Evolutionary conservation across 2,113 vertebrate species (phyloP).

Genomic region (Petroica traversi): DNA sequence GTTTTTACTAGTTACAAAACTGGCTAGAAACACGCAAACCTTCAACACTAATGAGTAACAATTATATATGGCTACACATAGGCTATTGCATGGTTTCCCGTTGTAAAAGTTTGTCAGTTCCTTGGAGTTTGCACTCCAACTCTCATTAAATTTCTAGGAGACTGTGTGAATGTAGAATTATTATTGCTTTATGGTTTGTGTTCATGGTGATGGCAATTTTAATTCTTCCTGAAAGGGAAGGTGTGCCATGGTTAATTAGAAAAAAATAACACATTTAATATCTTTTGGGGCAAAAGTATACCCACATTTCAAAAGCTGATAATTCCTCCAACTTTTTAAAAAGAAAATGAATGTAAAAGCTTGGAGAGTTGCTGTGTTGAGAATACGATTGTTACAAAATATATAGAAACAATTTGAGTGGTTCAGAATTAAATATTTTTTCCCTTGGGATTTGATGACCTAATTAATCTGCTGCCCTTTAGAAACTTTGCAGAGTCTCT

Average conservation of each 20-base stretch:
- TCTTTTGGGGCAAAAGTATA: background rate
- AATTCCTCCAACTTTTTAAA: background rate
- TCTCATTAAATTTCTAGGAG: background rate
- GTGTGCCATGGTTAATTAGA: background rate
- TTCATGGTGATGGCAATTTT: background rate
- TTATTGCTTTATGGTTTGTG: background rate
- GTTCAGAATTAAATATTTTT: background rate
- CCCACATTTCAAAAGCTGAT: background rate
- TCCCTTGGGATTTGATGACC: background rate
- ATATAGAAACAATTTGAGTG: background rate
- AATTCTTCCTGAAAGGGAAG: background rate
- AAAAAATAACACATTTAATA: background rate
- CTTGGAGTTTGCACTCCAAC: background rate
- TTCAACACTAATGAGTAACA: background rate
- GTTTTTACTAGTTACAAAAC: background rate
- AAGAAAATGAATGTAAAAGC: background rate
- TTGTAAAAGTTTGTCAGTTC: background rate
- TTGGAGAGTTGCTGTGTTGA: background rate
- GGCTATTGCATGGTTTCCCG: background rate
- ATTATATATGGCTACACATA: background rate
- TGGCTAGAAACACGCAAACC: background rate
- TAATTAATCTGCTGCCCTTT: background rate
- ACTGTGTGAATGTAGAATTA: background rate
- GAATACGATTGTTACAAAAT: background rate
- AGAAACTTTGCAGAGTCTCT: background rate